phyloP scores from a whole-genome alignment of 1,140 invertebrate species.

The Leucophenga varia region DNA sequence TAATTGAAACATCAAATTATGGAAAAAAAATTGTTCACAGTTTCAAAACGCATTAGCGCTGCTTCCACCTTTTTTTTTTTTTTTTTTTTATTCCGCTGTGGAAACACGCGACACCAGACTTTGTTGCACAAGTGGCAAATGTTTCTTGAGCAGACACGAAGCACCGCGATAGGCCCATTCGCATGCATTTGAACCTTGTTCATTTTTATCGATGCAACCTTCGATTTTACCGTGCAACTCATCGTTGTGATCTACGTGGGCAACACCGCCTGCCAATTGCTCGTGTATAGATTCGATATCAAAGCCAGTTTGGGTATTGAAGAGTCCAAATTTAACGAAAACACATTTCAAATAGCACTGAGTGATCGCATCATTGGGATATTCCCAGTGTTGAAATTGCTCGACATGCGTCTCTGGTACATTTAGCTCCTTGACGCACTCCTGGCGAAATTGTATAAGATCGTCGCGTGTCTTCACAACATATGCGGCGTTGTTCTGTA shows the following conservation, averaged over 20 bases:
- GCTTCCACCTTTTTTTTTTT: too few relatives aligned
- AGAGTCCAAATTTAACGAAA: conserved; percentile 43
- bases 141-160: conserved; percentile 35
- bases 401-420: conserved; percentile 33
- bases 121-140: conserved; percentile 28
- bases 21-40: too few relatives aligned
- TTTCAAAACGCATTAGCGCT: too few relatives aligned
- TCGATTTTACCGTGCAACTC: conserved; percentile 27
- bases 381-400: conserved; percentile 40
- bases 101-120: too few relatives aligned
- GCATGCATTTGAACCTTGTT: conserved; percentile 40
- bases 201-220: conserved; percentile 40
- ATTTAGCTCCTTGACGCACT: conserved; percentile 36
- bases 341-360: conserved; percentile 51
- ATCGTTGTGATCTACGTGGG: conserved; percentile 32
- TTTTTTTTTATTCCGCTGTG: too few relatives aligned
- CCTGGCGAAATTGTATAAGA: conserved; percentile 31
- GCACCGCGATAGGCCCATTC: conserved; percentile 49
- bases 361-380: conserved; percentile 38
- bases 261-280: conserved; percentile 28
- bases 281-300: conserved; percentile 39
- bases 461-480: conserved; percentile 35
- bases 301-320: conserved; percentile 35
- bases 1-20: too few relatives aligned
- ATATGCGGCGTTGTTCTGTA: conserved; percentile 35